phyloP scores from a whole-genome alignment of 2,797 vertebrate genomes.

The Poecilia velifera region DNA sequence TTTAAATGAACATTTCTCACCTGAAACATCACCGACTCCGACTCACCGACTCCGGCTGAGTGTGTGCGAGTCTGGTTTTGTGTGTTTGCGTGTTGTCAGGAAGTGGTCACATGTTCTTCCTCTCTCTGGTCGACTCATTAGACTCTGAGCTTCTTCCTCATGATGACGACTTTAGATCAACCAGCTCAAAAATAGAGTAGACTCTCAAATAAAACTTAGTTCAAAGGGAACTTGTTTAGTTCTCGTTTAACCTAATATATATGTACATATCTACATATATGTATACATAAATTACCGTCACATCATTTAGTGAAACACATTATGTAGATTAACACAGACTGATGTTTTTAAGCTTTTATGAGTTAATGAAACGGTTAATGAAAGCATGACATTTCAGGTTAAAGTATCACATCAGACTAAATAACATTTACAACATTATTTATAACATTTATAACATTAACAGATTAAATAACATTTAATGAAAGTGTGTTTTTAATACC shows the following conservation, averaged over 20 bases:
- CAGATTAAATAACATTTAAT: background rate
- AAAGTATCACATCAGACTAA: background rate
- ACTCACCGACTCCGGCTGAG: slow-evolving; percentile 15
- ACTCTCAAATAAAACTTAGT: background rate
- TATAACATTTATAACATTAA: no score
- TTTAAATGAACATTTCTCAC: slow-evolving; percentile 37
- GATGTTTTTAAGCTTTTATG: background rate
- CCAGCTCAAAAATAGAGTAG: background rate
- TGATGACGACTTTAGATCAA: slow-evolving; percentile 20
- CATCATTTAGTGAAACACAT: background rate
- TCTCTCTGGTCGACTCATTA: slow-evolving; percentile 49
- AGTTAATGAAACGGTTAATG: background rate
- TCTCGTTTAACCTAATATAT: background rate
- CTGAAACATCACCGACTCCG: slow-evolving; percentile 49
- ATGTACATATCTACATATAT: background rate
- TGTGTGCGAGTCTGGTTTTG: slow-evolving; percentile 31
- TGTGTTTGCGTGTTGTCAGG: slow-evolving; percentile 78
- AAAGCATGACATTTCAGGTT: background rate
- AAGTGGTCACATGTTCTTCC: slow-evolving; percentile 75
- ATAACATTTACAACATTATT: background rate
- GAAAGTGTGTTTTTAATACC: background rate
- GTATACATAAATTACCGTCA: background rate
- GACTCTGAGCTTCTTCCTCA: slow-evolving; percentile 66
- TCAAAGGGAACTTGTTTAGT: background rate
- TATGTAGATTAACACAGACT: background rate